Conservation (phyloP, 2,888 invertebrate species). For the Sclerodermus sp. region DNA sequence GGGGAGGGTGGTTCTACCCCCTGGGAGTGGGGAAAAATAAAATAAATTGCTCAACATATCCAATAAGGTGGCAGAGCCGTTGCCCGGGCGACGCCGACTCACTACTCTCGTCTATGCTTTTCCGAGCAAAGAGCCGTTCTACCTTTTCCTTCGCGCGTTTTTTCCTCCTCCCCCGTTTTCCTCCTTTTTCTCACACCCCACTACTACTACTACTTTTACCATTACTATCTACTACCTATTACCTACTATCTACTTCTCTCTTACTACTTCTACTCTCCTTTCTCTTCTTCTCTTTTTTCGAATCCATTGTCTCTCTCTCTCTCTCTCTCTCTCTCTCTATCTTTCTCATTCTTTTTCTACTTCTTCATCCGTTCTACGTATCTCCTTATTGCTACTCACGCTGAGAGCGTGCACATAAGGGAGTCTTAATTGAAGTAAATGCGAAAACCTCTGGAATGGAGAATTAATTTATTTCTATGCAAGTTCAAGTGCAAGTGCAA, state of each 20-base stretch:
- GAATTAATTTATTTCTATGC: too few relatives aligned
- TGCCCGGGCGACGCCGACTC: conserved; percentile 52
- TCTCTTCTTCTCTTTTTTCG: conserved; percentile 25
- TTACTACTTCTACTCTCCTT: conserved; percentile 21
- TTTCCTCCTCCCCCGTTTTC: conserved; percentile 4
- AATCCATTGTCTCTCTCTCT: conserved; percentile 18
- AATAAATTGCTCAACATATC: conserved; percentile 58
- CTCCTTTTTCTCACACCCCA: too few relatives aligned
- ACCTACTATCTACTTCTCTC: too few relatives aligned
- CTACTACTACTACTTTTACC: too few relatives aligned
- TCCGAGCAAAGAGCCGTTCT: conserved; percentile 30
- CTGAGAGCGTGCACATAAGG: too few relatives aligned
- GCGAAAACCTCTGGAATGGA: too few relatives aligned
- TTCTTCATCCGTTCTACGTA: too few relatives aligned
- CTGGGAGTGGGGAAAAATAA: conserved; percentile 47
- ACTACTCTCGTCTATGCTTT: conserved; percentile 39
- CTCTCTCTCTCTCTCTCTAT: conserved; percentile 11
- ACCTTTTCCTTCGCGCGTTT: conserved; percentile 15
- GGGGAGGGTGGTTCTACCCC: conserved; percentile 12
- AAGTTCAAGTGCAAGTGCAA: too few relatives aligned
- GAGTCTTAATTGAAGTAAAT: too few relatives aligned
- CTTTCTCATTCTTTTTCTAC: too few relatives aligned
- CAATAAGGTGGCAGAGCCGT: conserved; percentile 58
- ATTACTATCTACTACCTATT: too few relatives aligned
- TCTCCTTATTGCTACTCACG: too few relatives aligned